phyloP scores from a whole-genome alignment of 2,113 vertebrate genomes.

The Ictalurus furcatus region DNA sequence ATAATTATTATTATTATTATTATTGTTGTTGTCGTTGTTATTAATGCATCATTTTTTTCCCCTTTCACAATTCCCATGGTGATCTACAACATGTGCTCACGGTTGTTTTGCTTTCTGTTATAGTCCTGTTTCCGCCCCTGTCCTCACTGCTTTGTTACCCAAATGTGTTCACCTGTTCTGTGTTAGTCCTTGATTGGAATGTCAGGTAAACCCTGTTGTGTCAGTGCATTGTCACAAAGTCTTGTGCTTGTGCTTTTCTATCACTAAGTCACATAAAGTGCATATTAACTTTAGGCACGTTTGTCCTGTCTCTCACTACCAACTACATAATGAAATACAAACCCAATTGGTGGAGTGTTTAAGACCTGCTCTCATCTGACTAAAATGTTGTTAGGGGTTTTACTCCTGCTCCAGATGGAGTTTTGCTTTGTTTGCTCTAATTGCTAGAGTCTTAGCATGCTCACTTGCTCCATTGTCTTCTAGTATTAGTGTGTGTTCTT shows the following conservation, averaged over 20 bases:
- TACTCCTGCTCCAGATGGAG: conserved; percentile 32
- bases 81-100: not conserved
- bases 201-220: not conserved
- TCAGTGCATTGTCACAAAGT: not conserved
- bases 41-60: not conserved
- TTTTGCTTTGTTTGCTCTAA: conserved; percentile 38
- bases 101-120: not conserved
- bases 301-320: not conserved
- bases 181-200: not conserved
- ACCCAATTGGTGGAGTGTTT: not conserved
- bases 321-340: not conserved
- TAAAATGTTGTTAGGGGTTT: conserved; percentile 25
- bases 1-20: not conserved
- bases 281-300: not conserved
- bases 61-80: not conserved
- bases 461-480: conserved; percentile 34
- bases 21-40: not conserved
- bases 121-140: not conserved
- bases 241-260: not conserved
- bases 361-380: conserved; percentile 37
- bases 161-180: not conserved
- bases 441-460: conserved; percentile 7
- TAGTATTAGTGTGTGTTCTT: conserved; percentile 30
- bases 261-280: not conserved
- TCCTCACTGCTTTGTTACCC: not conserved